Percentiles rank a stretch among this genome's conserved stretches.
Conservation (phyloP, 2,113 vertebrate genomes). For the Cisticola juncidis region DNA sequence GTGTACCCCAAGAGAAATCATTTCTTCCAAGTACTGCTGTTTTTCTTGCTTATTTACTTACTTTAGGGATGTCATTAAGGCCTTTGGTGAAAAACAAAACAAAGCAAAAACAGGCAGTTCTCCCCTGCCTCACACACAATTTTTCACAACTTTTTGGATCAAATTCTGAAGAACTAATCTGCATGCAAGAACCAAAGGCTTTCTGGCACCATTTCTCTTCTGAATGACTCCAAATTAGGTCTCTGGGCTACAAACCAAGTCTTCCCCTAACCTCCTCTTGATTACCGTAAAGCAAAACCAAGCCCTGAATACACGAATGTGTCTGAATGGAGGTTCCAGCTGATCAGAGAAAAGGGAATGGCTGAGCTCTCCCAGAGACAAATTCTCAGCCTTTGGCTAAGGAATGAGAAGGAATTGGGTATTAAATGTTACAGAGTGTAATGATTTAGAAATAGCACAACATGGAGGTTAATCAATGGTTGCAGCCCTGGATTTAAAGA, state of each 20-base stretch:
- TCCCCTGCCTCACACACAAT: background rate
- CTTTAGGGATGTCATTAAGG: background rate
- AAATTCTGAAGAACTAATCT: constrained; percentile 8
- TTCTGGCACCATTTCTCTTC: background rate
- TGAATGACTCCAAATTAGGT: constrained; percentile 27
- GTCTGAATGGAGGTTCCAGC: constrained; percentile 11
- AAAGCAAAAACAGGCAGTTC: background rate
- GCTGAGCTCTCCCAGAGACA: background rate
- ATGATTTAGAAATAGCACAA: background rate
- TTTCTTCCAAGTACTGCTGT: background rate
- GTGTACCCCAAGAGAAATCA: background rate
- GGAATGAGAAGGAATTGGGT: background rate
- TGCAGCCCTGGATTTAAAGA: background rate
- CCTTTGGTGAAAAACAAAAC: background rate
- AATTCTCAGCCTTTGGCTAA: background rate
- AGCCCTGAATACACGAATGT: background rate
- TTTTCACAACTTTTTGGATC: background rate
- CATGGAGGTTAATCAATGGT: background rate
- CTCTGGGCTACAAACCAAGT: constrained; percentile 34
- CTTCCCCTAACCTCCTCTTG: background rate
- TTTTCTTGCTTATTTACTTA: background rate
- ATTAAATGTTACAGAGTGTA: background rate
- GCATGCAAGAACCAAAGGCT: constrained; percentile 10
- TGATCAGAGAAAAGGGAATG: constrained; percentile 13
- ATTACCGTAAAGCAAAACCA: constrained; percentile 14